A percentile compares a stretch with the other conserved stretches of the same genome.
These are phyloP conservation scores for Amphipyra tragopoginis DNA, from an alignment of 2,888 invertebrate genomes.

Conservation along the genomic window DNA sequence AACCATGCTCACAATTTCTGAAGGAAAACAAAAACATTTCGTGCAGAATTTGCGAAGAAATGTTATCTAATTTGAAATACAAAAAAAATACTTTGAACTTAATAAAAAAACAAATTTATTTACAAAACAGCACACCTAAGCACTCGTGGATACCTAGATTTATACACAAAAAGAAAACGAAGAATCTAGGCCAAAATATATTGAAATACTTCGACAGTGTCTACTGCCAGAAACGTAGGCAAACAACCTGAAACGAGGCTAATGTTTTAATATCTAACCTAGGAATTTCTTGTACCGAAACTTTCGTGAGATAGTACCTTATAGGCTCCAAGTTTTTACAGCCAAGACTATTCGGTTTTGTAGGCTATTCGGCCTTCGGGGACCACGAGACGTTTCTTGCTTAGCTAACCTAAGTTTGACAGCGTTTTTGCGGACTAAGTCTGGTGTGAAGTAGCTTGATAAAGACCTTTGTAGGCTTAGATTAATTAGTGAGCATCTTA, in stretches of 20 bases:
- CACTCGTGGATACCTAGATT: too few relatives aligned
- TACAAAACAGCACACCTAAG: too few relatives aligned
- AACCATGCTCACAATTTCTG: too few relatives aligned
- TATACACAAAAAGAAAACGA: not conserved
- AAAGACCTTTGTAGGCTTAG: conserved; percentile 9
- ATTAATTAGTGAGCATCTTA: conserved; percentile 20
- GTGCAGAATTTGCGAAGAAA: too few relatives aligned
- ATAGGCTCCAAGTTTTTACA: conserved; percentile 37
- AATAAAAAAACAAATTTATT: too few relatives aligned
- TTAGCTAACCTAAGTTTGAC: conserved; percentile 4
- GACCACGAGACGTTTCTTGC: conserved; percentile 24
- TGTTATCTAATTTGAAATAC: too few relatives aligned
- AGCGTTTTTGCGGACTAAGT: conserved; percentile 18
- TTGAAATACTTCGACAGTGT: conserved; percentile 6
- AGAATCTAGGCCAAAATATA: conserved; percentile 11
- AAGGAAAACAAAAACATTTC: too few relatives aligned
- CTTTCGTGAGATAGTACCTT: conserved; percentile 18
- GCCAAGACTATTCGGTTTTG: conserved; percentile 20
- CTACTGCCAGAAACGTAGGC: conserved; percentile 17
- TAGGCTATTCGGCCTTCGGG: conserved; percentile 12
- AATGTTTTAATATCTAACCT: conserved; percentile 34
- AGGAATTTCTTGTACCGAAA: conserved; percentile 27
- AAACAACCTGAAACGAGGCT: conserved; percentile 15
- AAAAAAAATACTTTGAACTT: too few relatives aligned
- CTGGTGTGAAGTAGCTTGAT: conserved; percentile 13